Evolutionary conservation across 2,888 invertebrate genomes (phyloP), one percentile per base, ranked within the genome.

Genomic region (Rhabditophanes sp.): DNA sequence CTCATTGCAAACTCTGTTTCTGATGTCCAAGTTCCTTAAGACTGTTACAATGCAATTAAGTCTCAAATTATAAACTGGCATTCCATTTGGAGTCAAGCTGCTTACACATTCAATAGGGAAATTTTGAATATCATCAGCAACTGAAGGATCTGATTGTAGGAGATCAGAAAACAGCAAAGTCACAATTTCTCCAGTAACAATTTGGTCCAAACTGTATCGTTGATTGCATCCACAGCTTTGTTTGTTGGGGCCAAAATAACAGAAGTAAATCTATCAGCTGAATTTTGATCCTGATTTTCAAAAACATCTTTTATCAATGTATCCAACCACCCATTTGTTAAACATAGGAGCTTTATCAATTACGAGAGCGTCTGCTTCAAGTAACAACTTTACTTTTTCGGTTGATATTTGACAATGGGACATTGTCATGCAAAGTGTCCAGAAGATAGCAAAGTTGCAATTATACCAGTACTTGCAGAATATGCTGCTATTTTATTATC

Each of bases 281-380:
- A 35, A 2, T 35, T 12, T 24, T 41, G 11, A 11, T 5, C 32
- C 11, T 1, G n/a, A 8, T 15, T 37, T 29, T 22, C 15, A 23
- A 8, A 41, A 12, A 1, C 15, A 20, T 36, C 27, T 39, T 21
- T 24, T 26, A 26, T 41, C 24, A 14, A 41, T 30, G 9, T 35
- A 16, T 14, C 35, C 23, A 3, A 41, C 14, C 2, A 35, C 24
- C n/a, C 21, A 24, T 4, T 24, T 12, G 5, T 33, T 24, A 4
- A 34, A 18, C 40, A 40, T 40, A 15, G 44, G 38, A 11, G 43
- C 41, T 25, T 41, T 41, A 15, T 41, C 41, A 9, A 25, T 26
- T 8, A 40, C 8, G 14, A 40, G 25, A 6, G 35, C n/a, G 5
- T 33, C 42, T n/a, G n/a, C n/a, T n/a, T n/a, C n/a, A n/a, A n/a